Base-by-base conservation (phyloP, 2,797 vertebrate genomes). In the Oreortyx pictus region DNA sequence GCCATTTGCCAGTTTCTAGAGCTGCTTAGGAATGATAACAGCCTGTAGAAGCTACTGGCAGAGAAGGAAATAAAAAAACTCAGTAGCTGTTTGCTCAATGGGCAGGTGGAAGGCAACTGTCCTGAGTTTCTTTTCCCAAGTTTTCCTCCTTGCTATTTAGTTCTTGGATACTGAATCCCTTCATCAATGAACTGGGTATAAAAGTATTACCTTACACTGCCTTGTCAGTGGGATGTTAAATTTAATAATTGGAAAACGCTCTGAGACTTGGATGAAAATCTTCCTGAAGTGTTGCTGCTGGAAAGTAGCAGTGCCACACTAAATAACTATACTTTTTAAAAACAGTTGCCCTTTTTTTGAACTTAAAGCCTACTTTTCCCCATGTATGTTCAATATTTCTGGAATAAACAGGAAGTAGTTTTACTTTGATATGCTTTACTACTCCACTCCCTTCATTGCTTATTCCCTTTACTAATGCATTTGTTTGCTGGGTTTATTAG, bases 231-330 rank as follows among this genome's bases (percentile, higher is more conserved):
- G 35, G 50, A 78, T 76, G 86, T 82, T 85, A 92, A 90, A 88
- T 90, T 89, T 85, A 93, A 86, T 81, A 90, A 93, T 89, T 81
- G 85, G 52, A 89, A 90, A 89, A 81, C n/a, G 22, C 56, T 81
- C 59, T 52, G 60, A 76, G 82, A 79, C 19, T 78, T 76, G 77
- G 64, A 91, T 92, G 56, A 66, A 44, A 89, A 61, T 37, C 49
- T 64, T 83, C 61, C 47, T 84, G 85, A 76, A 79, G 73, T 70
- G 62, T 52, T 82, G 46, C 29, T 50, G 20, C 50, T 87, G 82
- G 86, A 66, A 83, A 87, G 73, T 19, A 86, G 77, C 37, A 90
- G 50, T 8, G 13, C 50, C 62, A 57, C 33, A 78, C 11, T 54
- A 75, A 89, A n/a, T 44, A 83, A 71, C 33, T 19, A 24, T 33